A percentile compares a stretch with the other conserved stretches of the same genome.
Conservation (phyloP, 2,797 vertebrate species). For the Astyanax mexicanus region DNA sequence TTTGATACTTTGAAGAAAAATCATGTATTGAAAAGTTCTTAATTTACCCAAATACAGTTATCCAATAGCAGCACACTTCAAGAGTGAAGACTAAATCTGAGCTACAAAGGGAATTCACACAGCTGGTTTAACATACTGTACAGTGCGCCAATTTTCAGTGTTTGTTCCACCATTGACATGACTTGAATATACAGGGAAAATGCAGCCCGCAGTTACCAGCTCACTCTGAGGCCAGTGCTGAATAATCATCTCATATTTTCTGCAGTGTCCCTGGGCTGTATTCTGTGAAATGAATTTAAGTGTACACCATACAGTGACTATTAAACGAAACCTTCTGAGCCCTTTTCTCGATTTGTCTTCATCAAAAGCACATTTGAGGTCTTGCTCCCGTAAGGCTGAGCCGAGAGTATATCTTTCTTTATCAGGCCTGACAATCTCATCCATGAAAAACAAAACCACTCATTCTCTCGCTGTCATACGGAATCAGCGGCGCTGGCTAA, state of each 20-base stretch:
- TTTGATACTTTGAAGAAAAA: background rate
- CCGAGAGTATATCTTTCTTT: conserved; percentile 58
- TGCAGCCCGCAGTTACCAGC: conserved; percentile 38
- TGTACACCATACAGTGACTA: conserved; percentile 57
- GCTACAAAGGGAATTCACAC: background rate
- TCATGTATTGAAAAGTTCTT: background rate
- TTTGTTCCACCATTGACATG: conserved; percentile 36
- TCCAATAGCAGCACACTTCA: background rate
- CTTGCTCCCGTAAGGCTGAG: conserved; percentile 53
- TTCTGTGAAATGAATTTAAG: conserved; percentile 55
- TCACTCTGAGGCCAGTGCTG: conserved; percentile 50
- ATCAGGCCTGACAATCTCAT: conserved; percentile 61
- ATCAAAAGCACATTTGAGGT: conserved; percentile 63
- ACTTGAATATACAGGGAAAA: conserved; percentile 47
- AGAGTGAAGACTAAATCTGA: background rate
- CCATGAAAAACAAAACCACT: conserved; percentile 60
- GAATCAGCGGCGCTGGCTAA: conserved; percentile 51
- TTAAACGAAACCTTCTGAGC: conserved; percentile 53
- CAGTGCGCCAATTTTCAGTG: conserved; percentile 32
- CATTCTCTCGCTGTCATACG: conserved; percentile 56
- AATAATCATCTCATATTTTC: conserved; percentile 59
- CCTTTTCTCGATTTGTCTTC: conserved; percentile 59
- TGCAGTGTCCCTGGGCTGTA: conserved; percentile 48
- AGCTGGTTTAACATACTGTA: conserved; percentile 35
- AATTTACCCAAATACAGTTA: background rate